Percentiles rank a stretch among this genome's conserved stretches.
Evolutionary conservation across 2,113 vertebrate species (phyloP).

Genomic region (Chascanopsetta lugubris): DNA sequence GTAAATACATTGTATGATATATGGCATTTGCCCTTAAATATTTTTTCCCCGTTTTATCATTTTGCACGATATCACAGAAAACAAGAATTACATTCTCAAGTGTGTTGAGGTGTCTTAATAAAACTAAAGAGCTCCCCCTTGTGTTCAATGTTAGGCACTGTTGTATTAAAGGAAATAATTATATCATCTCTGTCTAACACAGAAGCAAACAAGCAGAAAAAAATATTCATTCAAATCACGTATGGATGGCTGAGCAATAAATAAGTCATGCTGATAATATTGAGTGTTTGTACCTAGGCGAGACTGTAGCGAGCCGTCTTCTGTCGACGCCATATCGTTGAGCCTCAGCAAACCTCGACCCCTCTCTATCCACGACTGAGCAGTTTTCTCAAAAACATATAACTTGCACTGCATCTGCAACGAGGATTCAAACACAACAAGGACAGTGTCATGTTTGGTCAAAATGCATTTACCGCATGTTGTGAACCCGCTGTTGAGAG

Average conservation of each 20-base stretch:
- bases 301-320: conserved; percentile 93
- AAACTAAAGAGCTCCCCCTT: conserved; percentile 38
- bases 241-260: neutral
- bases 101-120: neutral
- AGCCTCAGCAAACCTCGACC: conserved; percentile 95
- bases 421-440: neutral
- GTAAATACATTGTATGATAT: no score
- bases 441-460: neutral
- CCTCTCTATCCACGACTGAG: conserved; percentile 98
- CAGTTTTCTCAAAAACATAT: conserved; percentile 96
- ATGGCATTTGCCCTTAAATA: no score
- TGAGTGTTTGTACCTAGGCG: conserved; percentile 96
- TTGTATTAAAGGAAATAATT: neutral
- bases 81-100: no score
- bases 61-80: no score
- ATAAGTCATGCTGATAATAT: no score
- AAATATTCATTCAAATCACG: neutral
- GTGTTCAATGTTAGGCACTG: conserved; percentile 26
- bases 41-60: no score
- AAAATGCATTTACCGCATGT: neutral
- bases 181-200: neutral
- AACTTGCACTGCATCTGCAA: conserved; percentile 97
- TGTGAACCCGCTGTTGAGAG: neutral
- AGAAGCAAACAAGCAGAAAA: neutral
- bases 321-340: conserved; percentile 97